Evolutionary conservation across 2,113 vertebrate species (phyloP).

Genomic region (Myiagra hebetior): DNA sequence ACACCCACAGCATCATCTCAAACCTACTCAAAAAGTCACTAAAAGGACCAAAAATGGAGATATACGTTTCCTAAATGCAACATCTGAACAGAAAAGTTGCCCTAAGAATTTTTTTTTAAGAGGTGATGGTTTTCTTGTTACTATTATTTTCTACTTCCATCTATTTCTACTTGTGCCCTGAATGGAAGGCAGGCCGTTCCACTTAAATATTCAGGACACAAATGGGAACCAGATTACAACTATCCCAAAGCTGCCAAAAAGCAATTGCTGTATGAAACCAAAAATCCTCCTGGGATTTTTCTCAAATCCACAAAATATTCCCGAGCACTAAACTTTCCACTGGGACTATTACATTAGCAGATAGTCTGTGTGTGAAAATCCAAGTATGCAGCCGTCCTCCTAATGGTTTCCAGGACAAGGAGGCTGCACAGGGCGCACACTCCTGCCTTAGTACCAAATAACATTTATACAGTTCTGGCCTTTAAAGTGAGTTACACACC

Average conservation of each 20-base stretch:
- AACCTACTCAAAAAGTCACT: neutral
- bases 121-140: neutral
- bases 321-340: neutral
- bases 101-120: neutral
- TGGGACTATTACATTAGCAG: slow-evolving; percentile 27
- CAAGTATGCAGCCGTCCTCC: neutral
- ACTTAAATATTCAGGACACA: slow-evolving; percentile 6
- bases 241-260: slow-evolving; percentile 17
- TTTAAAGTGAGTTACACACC: rapidly evolving
- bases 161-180: neutral
- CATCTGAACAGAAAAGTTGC: neutral
- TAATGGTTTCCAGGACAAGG: neutral
- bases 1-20: neutral
- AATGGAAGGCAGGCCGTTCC: neutral
- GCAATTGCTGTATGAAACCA: slow-evolving; percentile 22
- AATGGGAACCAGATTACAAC: slow-evolving; percentile 31
- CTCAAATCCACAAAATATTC: slow-evolving; percentile 47
- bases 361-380: neutral
- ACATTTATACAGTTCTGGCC: neutral
- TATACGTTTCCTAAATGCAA: neutral
- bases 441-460: neutral
- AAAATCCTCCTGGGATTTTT: slow-evolving; percentile 29
- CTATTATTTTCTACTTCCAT: neutral
- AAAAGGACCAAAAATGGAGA: neutral
- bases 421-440: neutral